A percentile compares a stretch with the other conserved stretches of the same genome.
Conservation (phyloP, 2,888 invertebrate genomes). For the Drepana falcataria region DNA sequence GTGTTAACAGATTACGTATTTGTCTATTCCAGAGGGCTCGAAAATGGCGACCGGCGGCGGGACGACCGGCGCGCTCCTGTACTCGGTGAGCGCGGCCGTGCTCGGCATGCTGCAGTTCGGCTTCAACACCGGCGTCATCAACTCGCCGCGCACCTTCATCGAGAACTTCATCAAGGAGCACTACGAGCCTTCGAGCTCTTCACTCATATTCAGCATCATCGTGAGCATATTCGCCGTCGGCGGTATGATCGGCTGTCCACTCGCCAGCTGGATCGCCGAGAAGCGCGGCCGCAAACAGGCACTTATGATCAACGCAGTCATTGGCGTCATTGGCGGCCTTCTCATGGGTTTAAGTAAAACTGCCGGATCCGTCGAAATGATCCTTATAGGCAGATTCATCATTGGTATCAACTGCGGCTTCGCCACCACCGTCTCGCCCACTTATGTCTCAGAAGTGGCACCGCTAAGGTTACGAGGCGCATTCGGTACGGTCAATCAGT, state of each 20-base stretch:
- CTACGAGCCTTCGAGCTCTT: slow-evolving; percentile 62
- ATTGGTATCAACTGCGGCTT: slow-evolving; percentile 87
- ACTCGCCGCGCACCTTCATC: slow-evolving; percentile 81
- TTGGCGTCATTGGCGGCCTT: slow-evolving; percentile 81
- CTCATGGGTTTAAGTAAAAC: slow-evolving; percentile 83
- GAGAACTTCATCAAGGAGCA: slow-evolving; percentile 80
- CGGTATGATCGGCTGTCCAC: slow-evolving; percentile 87
- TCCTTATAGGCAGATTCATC: slow-evolving; percentile 84
- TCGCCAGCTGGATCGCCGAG: slow-evolving; percentile 86
- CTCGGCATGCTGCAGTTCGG: slow-evolving; percentile 86
- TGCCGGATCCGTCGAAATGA: slow-evolving; percentile 82
- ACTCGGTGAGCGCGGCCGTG: slow-evolving; percentile 82
- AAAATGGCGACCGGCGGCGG: slow-evolving; percentile 64
- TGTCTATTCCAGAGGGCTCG: slow-evolving; percentile 36
- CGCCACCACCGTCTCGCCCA: slow-evolving; percentile 72
- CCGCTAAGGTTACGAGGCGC: slow-evolving; percentile 65
- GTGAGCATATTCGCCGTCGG: slow-evolving; percentile 88
- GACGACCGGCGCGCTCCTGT: slow-evolving; percentile 80
- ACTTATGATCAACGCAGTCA: slow-evolving; percentile 80
- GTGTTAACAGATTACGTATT: neutral
- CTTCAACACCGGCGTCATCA: slow-evolving; percentile 85
- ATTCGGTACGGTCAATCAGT: slow-evolving; percentile 71
- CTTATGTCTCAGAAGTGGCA: slow-evolving; percentile 72
- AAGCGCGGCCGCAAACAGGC: slow-evolving; percentile 84
- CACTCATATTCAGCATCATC: slow-evolving; percentile 80